Evolutionary conservation across 2,113 vertebrate species (phyloP).

Genomic region (Clupea harengus): DNA sequence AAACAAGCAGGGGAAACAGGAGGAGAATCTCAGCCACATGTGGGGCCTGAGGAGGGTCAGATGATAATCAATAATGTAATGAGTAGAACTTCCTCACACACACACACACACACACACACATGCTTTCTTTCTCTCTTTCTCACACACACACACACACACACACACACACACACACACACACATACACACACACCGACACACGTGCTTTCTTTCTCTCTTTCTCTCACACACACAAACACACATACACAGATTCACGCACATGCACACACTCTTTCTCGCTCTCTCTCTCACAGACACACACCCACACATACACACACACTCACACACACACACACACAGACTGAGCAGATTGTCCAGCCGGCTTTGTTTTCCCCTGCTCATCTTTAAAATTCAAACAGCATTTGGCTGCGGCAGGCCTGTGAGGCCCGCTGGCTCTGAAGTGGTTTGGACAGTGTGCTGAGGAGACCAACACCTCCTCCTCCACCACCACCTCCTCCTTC

Average conservation of each 20-base stretch:
- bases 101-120: constrained; percentile 50
- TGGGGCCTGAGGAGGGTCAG: constrained; percentile 59
- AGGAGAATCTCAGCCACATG: constrained; percentile 59
- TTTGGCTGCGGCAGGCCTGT: constrained; percentile 68
- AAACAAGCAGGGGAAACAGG: constrained; percentile 63
- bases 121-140: no score
- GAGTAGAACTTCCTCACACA: constrained; percentile 48
- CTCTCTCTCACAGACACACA: constrained; percentile 39
- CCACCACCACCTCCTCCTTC: background rate
- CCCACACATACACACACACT: constrained; percentile 23
- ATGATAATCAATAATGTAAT: constrained; percentile 75
- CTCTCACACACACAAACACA: constrained; percentile 23
- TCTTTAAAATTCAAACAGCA: constrained; percentile 76
- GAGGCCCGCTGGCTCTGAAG: constrained; percentile 64
- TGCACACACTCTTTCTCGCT: constrained; percentile 39
- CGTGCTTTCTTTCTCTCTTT: no score
- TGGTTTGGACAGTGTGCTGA: constrained; percentile 70
- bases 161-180: constrained; percentile 47
- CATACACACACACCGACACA: background rate
- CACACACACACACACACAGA: constrained; percentile 15
- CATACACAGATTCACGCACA: background rate
- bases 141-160: constrained; percentile 13
- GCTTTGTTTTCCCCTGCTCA: constrained; percentile 69
- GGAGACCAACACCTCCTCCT: background rate
- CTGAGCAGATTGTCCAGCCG: constrained; percentile 70